Evolutionary conservation across 2,888 invertebrate species (phyloP).

Genomic region (Meteorus colon): DNA sequence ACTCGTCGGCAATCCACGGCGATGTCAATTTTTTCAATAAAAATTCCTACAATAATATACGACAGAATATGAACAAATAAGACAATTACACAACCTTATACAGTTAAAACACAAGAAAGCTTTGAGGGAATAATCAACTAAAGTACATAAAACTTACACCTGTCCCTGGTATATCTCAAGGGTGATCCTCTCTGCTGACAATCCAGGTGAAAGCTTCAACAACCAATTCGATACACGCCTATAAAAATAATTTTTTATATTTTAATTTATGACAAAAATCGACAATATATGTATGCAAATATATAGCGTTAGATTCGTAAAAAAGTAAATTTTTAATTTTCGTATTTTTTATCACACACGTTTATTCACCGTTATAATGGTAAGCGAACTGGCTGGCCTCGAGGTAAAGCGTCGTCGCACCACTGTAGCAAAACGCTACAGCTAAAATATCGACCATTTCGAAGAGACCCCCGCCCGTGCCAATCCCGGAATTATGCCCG

Average conservation of each 20-base stretch:
- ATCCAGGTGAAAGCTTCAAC: not conserved
- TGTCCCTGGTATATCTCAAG: constrained; percentile 29
- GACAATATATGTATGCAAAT: not conserved
- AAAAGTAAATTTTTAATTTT: not conserved
- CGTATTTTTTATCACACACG: constrained; percentile 22
- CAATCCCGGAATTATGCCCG: constrained; percentile 50
- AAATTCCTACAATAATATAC: constrained; percentile 6
- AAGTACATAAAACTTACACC: constrained; percentile 22
- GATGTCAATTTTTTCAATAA: not conserved
- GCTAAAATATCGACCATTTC: constrained; percentile 71
- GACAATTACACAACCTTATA: not conserved
- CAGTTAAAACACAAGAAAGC: constrained; percentile 7
- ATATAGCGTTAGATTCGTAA: not conserved
- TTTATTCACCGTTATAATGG: constrained; percentile 29
- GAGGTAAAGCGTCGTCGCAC: constrained; percentile 66
- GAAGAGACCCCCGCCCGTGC: constrained; percentile 66
- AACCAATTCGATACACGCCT: constrained; percentile 15
- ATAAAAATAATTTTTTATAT: not conserved
- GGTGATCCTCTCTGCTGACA: constrained; percentile 20
- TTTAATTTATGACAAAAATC: not conserved
- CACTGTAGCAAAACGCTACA: constrained; percentile 66
- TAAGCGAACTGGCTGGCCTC: constrained; percentile 57
- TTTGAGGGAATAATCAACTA: not conserved
- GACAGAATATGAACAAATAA: not conserved
- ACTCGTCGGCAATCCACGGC: constrained; percentile 28